Evolutionary conservation across 2,113 vertebrate species (phyloP).

Genomic region (Pseudois nayaur): DNA sequence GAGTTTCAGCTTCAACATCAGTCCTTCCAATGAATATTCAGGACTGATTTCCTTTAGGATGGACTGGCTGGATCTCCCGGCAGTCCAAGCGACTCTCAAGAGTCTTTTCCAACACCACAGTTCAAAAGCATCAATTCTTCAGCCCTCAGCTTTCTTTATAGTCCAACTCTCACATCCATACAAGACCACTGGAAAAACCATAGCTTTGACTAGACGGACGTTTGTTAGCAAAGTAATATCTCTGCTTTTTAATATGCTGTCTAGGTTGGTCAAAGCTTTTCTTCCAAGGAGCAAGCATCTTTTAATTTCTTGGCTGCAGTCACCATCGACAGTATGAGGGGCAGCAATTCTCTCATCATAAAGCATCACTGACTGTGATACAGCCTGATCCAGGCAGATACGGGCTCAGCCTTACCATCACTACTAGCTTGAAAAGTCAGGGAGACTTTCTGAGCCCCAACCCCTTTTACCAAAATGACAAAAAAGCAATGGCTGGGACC

Average conservation of each 20-base stretch:
- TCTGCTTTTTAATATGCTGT: background rate
- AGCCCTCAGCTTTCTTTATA: background rate
- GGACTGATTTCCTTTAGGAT: background rate
- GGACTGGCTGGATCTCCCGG: background rate
- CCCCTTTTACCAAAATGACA: background rate
- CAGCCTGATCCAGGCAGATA: background rate
- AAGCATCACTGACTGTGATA: background rate
- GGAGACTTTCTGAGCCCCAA: background rate
- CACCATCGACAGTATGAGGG: fast-evolving
- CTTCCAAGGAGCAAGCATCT: background rate
- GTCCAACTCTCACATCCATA: background rate
- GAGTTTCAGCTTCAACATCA: background rate
- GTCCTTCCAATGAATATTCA: background rate
- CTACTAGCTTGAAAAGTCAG: background rate
- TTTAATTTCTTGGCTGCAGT: background rate
- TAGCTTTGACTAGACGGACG: background rate
- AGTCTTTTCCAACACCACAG: background rate
- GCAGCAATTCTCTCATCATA: background rate
- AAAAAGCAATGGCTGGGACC: background rate
- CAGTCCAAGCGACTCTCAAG: background rate
- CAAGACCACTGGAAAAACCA: background rate
- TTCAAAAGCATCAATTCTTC: background rate
- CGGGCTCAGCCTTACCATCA: background rate
- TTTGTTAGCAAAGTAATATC: background rate
- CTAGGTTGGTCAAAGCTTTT: background rate